Conservation (phyloP, 1,140 invertebrate species). For the Cotesia glomerata region DNA sequence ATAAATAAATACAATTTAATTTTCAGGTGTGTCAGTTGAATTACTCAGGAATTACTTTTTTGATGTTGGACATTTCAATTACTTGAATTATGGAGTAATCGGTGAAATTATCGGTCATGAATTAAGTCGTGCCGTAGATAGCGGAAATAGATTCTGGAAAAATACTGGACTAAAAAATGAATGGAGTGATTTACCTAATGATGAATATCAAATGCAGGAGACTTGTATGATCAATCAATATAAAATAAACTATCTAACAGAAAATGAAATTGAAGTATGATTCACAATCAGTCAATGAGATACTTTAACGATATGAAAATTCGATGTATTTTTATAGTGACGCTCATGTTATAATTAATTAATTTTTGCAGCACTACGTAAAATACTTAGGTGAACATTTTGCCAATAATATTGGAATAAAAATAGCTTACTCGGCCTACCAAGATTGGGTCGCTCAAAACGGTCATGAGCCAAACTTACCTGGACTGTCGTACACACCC, state of each 20-base stretch:
- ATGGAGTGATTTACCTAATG: not conserved
- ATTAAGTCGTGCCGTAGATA: constrained; percentile 80
- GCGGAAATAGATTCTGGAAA: constrained; percentile 70
- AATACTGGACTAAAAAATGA: constrained; percentile 68
- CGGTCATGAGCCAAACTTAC: too few relatives aligned
- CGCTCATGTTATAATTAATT: too few relatives aligned
- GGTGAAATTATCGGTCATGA: too few relatives aligned
- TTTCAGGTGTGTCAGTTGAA: not conserved
- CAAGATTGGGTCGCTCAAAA: too few relatives aligned
- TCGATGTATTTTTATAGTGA: too few relatives aligned
- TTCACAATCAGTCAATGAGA: too few relatives aligned
- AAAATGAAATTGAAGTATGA: not conserved
- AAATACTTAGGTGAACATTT: constrained; percentile 65
- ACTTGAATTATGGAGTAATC: too few relatives aligned
- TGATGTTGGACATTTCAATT: not conserved
- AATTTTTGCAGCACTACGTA: constrained; percentile 54
- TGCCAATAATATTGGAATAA: too few relatives aligned
- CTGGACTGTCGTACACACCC: constrained; percentile 56
- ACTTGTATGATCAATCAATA: not conserved
- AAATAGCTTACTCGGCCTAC: too few relatives aligned
- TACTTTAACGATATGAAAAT: too few relatives aligned
- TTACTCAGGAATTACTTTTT: not conserved
- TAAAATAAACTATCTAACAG: not conserved
- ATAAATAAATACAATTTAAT: too few relatives aligned
- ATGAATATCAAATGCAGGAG: not conserved